A percentile compares a stretch with the other conserved stretches of the same genome.
phyloP scores from a whole-genome alignment of 2,113 vertebrate species.

The Onychorhynchus coronatus region DNA sequence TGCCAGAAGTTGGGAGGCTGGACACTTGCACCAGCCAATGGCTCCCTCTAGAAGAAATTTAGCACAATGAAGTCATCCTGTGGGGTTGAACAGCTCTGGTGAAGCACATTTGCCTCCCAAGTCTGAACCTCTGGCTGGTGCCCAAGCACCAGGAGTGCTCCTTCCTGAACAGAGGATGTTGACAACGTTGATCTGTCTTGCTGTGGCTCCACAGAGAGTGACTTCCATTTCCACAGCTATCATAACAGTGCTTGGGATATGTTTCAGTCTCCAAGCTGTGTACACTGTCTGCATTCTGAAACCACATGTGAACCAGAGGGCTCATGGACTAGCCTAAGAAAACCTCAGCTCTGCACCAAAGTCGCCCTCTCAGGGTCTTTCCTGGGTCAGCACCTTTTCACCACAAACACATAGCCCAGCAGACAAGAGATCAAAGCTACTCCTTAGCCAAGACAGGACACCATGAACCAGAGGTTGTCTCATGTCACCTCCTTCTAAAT shows the following conservation, averaged over 20 bases:
- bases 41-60: not conserved
- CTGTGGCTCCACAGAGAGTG: not conserved
- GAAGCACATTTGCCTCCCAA: not conserved
- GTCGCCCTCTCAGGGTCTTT: not conserved
- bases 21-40: not conserved
- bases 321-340: not conserved
- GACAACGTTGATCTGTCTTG: not conserved
- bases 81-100: not conserved
- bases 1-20: not conserved
- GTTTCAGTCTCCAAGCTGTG: not conserved
- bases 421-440: not conserved
- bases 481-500: not conserved
- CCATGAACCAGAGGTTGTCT: not conserved
- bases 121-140: not conserved
- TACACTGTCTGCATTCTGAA: slow-evolving; percentile 11
- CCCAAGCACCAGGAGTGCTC: not conserved
- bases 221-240: not conserved
- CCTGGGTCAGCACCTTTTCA: slow-evolving; percentile 2
- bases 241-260: not conserved
- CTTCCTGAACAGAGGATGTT: not conserved
- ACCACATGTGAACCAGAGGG: not conserved
- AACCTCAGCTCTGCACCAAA: not conserved
- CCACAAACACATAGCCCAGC: not conserved
- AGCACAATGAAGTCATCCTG: not conserved
- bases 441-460: not conserved